Evolutionary conservation across 2,797 vertebrate genomes (phyloP).

Genomic region (Orientallactaga sibirica): DNA sequence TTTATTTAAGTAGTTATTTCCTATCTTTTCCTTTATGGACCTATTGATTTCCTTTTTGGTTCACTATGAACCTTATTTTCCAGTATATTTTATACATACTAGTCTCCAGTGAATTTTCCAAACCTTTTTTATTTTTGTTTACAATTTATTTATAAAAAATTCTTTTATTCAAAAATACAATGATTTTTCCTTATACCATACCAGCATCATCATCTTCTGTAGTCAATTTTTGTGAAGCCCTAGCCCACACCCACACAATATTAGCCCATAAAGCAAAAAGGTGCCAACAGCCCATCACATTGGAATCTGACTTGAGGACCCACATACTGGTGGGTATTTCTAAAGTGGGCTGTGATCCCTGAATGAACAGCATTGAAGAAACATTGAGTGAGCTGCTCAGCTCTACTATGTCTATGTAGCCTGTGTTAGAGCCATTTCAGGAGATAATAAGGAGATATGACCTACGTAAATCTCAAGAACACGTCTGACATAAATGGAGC

Average conservation of each 20-base stretch:
- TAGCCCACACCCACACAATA: background rate
- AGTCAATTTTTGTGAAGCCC: background rate
- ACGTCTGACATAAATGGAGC: conserved; percentile 51
- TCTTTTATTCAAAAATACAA: background rate
- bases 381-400: background rate
- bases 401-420: background rate
- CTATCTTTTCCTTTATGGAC: background rate
- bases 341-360: background rate
- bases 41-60: background rate
- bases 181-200: conserved; percentile 22
- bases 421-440: conserved; percentile 38
- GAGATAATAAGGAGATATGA: conserved; percentile 55
- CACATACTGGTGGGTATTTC: background rate
- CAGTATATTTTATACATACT: background rate
- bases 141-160: background rate
- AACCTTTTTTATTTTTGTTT: conserved; percentile 33
- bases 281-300: background rate
- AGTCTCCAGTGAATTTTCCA: conserved; percentile 12
- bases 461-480: conserved; percentile 56
- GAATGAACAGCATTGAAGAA: conserved; percentile 22
- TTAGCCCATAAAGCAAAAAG: background rate
- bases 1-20: conserved; percentile 13
- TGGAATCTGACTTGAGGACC: background rate
- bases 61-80: background rate
- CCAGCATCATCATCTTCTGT: background rate